Base-by-base conservation (phyloP, 2,113 vertebrate species). In the Lampris incognitus region DNA sequence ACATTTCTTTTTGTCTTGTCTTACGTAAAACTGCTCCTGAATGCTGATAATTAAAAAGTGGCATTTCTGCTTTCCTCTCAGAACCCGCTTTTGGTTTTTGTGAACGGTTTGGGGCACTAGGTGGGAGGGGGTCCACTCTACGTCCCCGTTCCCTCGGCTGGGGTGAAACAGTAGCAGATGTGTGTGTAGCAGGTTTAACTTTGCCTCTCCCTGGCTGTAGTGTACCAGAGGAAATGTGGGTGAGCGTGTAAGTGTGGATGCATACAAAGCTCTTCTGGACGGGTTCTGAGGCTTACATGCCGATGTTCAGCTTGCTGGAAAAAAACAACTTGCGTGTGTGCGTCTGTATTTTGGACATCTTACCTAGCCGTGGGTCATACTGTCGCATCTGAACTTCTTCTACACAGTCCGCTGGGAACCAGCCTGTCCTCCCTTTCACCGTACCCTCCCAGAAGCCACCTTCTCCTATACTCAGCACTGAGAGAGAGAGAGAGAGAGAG, bases 321-420 rank as follows among this genome's bases (percentile, higher is more conserved):
- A 39, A 4, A 59, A 37, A 37, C 10, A 39, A 3, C 7, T 62
- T 59, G 54, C 50, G 41, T 63, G 67, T 60, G 44, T 79, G 51
- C 51, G 41, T 41, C 50, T 66, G 56, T 66, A 36, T 69, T 11
- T 54, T 1, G 39, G 9, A 69, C 10, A 9, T 73, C 96, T 96
- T 92, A 99, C 98, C 97, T 76, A 96, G 96, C 79, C 97, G 92
- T 1, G 96, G 82, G 63, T 99, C 97, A 65, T 90, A 97, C 90
- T 98, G 98, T 64, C 97, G 95, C 96, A 99, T 98, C 94, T 99
- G 98, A 88, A 99, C 98, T 88, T 99, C 98, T 86, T 99, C 97
- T 55, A 99, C 97, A 57, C 97, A 99, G 91, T 99, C 98, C 1
- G 98, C 98, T 0, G 98, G 97, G 93, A 99, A 99, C 98, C 98